Evolutionary conservation across 2,113 vertebrate species (phyloP).

Genomic region (Tiliqua scincoides): DNA sequence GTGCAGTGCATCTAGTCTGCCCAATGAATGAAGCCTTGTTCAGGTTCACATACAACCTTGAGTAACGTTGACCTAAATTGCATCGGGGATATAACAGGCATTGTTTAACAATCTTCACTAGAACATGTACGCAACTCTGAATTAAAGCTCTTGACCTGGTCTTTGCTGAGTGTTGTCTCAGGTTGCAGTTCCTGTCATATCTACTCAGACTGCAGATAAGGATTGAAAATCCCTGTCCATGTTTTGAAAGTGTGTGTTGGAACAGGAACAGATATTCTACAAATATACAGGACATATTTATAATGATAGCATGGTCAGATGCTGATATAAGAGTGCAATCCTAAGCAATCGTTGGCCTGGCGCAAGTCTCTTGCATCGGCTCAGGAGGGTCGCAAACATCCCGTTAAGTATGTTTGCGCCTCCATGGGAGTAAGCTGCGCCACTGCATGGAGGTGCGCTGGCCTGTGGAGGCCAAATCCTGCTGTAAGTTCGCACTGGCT

Average conservation of each 20-base stretch:
- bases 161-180: background rate
- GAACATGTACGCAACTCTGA: background rate
- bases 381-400: no score
- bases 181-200: background rate
- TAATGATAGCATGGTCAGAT: background rate
- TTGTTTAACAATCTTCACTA: background rate
- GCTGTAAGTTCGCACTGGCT: no score
- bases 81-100: background rate
- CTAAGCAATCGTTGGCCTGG: no score
- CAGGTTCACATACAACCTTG: conserved; percentile 22
- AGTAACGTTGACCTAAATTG: background rate
- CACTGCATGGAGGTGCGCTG: no score
- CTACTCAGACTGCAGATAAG: background rate
- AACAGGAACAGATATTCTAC: background rate
- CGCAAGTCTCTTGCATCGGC: no score
- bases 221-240: background rate
- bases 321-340: background rate
- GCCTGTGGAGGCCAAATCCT: no score
- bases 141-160: background rate
- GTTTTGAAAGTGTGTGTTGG: background rate
- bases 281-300: background rate
- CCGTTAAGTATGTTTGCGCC: no score
- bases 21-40: conserved; percentile 31
- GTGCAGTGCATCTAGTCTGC: conserved; percentile 15
- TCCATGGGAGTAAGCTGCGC: no score